Evolutionary conservation across 2,797 vertebrate species (phyloP).

Genomic region (Halcyon chelicuti): DNA sequence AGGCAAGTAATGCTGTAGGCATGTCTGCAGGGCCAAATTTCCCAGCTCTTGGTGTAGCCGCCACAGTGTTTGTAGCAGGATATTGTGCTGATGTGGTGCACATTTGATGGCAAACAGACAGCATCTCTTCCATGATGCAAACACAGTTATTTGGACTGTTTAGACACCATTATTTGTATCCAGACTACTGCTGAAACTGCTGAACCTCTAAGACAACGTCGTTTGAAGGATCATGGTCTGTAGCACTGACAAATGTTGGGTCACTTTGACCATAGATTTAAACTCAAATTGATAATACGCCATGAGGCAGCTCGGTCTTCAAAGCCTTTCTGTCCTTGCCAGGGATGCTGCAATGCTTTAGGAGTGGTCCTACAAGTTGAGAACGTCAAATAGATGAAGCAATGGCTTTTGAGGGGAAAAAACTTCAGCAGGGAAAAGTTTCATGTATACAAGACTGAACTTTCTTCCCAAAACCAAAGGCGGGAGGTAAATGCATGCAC

Average conservation of each 20-base stretch:
- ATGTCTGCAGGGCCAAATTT: background rate
- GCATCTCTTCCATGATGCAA: background rate
- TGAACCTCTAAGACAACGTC: background rate
- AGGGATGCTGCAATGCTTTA: background rate
- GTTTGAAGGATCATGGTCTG: background rate
- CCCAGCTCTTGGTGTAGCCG: fast-evolving
- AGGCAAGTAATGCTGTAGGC: fast-evolving
- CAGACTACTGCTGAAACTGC: background rate
- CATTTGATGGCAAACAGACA: fast-evolving
- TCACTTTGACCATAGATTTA: background rate
- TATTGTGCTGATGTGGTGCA: background rate
- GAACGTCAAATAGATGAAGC: background rate
- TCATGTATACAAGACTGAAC: background rate
- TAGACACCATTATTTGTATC: background rate
- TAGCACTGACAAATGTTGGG: background rate
- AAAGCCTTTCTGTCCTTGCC: background rate
- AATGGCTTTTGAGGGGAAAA: background rate
- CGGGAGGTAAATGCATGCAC: fast-evolving
- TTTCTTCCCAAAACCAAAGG: background rate
- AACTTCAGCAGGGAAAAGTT: background rate
- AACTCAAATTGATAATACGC: background rate
- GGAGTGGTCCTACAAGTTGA: background rate
- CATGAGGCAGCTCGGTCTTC: background rate
- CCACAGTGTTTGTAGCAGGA: fast-evolving
- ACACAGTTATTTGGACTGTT: background rate